Evolutionary conservation across 37 sponge, comb jelly and placozoan species (phyloP), one percentile per base, ranked within the genome.

Genomic region (Aphrocallistes beatrix): DNA sequence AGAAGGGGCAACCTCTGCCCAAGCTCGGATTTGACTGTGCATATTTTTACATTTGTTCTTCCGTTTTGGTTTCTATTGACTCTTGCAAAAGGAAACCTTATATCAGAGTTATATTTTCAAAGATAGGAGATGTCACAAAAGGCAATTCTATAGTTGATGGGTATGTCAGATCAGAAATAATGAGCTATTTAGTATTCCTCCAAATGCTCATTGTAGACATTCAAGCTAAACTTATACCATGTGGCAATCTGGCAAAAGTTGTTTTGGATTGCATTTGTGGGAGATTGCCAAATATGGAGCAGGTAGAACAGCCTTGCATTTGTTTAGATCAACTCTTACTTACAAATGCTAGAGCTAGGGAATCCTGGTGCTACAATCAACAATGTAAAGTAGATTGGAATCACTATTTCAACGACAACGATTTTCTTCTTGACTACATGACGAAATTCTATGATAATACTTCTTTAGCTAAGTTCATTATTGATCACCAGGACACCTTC

Each of bases 391-490:
- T 60, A 25, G 34, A 60, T 3, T 60, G 75, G 75, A 60, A 60
- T 28, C 8, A 60, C 21, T 32, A 25, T 60, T 60, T 60, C n/a
- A 60, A 60, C n/a, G 75, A 60, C n/a, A 60, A 60, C n/a, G 75
- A 60, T 60, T 60, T 60, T 60, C 34, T 60, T 21, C n/a, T 60
- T 19, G 75, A 60, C 34, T 60, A 60, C n/a, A 60, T 60, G 25
- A 60, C 75, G 28, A 60, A 60, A 28, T 60, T 60, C n/a, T 60
- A 60, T 60, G 75, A 60, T 60, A 60, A 60, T 28, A 60, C 75
- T 60, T 3, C 75, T 60, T 32, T 60, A 13, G 75, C 75, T 32
- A 60, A 60, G 34, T 60, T 60, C 21, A 60, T 60, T 60, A 25
- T 60, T 28, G n/a, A 60, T 60, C 25, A 60, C 34, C 75, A 60